Percentiles rank a stretch among this genome's conserved stretches.
phyloP scores from a whole-genome alignment of 2,113 vertebrate species.

The Neopipo cinnamomea region DNA sequence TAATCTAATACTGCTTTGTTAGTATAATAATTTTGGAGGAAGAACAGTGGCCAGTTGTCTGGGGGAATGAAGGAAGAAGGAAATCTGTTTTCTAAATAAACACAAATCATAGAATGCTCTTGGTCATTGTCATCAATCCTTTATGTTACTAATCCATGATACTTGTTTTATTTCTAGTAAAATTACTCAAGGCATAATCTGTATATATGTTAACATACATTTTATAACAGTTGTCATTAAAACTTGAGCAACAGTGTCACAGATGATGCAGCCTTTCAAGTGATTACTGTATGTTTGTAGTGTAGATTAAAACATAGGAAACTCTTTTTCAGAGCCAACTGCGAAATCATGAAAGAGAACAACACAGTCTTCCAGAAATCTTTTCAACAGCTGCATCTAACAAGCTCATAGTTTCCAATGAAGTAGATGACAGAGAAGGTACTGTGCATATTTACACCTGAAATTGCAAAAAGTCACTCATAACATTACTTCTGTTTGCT shows the following conservation, averaged over 20 bases:
- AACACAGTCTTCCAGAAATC: slow-evolving; percentile 75
- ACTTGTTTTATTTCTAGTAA: neutral
- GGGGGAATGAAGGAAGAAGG: neutral
- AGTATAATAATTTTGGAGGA: neutral
- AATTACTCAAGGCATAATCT: neutral
- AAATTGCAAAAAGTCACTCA: neutral
- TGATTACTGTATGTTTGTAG: neutral
- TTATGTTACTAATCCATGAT: neutral
- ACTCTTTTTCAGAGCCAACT: slow-evolving; percentile 78
- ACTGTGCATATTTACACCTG: slow-evolving; percentile 31
- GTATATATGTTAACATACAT: neutral
- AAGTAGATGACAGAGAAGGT: slow-evolving; percentile 76
- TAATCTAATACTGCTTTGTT: neutral
- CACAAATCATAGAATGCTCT: neutral
- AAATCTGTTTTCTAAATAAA: neutral
- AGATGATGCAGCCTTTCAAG: neutral
- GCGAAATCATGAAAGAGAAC: slow-evolving; percentile 80
- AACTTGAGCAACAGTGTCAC: neutral
- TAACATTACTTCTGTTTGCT: neutral
- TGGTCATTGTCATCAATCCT: neutral
- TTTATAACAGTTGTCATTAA: neutral
- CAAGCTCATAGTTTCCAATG: slow-evolving; percentile 59
- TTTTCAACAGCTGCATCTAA: slow-evolving; percentile 58
- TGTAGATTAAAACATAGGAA: neutral
- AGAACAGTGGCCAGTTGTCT: neutral